Evolutionary conservation across 1,140 invertebrate species (phyloP).

Genomic region (Drosophila willistoni): DNA sequence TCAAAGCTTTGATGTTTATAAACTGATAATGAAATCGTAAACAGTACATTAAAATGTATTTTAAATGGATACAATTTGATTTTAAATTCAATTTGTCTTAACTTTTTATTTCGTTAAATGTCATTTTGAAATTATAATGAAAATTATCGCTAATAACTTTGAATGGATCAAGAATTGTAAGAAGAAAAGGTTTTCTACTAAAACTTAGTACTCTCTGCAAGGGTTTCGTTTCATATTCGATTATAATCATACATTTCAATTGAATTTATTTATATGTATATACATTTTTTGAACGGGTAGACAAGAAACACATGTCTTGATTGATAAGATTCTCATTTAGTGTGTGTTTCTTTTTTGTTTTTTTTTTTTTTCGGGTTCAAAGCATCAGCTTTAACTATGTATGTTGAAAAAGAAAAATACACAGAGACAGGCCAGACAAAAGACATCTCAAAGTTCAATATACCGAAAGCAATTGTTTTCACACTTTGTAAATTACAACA

Average conservation of each 20-base stretch:
- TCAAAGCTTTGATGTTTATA: constrained; percentile 31
- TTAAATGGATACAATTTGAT: neutral
- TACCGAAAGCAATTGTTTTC: constrained; percentile 7
- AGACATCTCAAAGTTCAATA: constrained; percentile 5
- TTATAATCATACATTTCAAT: neutral
- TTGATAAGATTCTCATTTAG: constrained; percentile 4
- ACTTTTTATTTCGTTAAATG: neutral
- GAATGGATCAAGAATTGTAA: no score
- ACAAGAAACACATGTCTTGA: neutral
- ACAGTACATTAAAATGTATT: constrained; percentile 14
- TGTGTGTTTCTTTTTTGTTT: neutral
- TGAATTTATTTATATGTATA: no score
- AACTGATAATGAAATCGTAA: constrained; percentile 48
- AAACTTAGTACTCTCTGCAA: no score
- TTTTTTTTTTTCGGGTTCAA: neutral
- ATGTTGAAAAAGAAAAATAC: no score
- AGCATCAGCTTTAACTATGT: neutral
- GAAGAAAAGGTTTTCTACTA: no score
- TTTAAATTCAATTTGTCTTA: neutral
- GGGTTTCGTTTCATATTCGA: no score
- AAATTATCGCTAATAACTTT: no score
- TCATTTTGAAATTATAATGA: neutral
- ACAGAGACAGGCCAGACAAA: neutral
- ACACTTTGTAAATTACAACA: constrained; percentile 2
- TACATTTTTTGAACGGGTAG: neutral